Evolutionary conservation across 2,113 vertebrate species (phyloP).

Genomic region (Garra rufa): DNA sequence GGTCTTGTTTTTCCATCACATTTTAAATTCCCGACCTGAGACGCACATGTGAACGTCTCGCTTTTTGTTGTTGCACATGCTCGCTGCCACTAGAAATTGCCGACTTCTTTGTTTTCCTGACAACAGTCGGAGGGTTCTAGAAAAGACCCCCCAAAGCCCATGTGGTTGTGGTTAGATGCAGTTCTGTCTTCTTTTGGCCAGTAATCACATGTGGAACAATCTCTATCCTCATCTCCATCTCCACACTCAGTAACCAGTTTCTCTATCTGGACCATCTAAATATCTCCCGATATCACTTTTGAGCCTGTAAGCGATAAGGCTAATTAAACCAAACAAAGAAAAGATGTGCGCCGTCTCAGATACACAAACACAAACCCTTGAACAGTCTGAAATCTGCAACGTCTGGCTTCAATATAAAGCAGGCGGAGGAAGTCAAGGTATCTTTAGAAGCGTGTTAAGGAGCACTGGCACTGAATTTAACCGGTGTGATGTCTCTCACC

Average conservation of each 20-base stretch:
- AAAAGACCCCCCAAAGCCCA: conserved; percentile 33
- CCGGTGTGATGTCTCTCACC: conserved; percentile 56
- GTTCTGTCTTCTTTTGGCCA: conserved; percentile 17
- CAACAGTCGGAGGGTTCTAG: conserved; percentile 18
- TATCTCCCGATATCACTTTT: conserved; percentile 34
- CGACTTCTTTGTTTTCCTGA: conserved; percentile 7
- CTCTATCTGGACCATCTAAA: conserved; percentile 55
- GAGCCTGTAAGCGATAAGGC: conserved; percentile 40
- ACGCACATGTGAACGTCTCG: conserved; percentile 5
- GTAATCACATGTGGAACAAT: conserved; percentile 27
- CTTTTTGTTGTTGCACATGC: conserved; percentile 18
- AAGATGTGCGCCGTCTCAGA: conserved; percentile 40
- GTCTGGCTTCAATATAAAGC: conserved; percentile 53
- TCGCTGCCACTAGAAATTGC: neutral
- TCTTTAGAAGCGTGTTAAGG: conserved; percentile 36
- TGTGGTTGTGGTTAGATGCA: conserved; percentile 50
- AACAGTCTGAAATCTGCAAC: neutral
- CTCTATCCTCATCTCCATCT: conserved; percentile 36
- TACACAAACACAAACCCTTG: conserved; percentile 29
- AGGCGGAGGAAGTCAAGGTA: conserved; percentile 41
- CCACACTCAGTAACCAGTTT: conserved; percentile 34
- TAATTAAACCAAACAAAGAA: conserved; percentile 50
- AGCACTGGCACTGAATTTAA: conserved; percentile 19
- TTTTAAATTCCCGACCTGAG: conserved; percentile 26
- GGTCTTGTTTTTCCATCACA: conserved; percentile 26